A percentile compares a stretch with the other conserved stretches of the same genome.
Conservation (phyloP, 2,888 invertebrate species). For the Drosophila mimetica region DNA sequence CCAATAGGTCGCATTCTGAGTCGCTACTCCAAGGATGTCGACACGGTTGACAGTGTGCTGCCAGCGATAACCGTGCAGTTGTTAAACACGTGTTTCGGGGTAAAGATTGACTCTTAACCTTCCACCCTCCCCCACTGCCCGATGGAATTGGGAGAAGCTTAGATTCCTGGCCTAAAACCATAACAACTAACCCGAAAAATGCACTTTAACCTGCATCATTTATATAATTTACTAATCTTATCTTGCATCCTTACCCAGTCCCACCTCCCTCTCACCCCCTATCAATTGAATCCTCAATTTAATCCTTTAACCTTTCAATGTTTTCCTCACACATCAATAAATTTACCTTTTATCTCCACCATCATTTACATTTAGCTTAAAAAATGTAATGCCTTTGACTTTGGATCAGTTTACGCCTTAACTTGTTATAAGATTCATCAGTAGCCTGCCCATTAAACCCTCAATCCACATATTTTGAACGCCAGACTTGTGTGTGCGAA, state of each 20-base stretch:
- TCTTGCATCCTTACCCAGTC: background rate
- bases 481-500: slow-evolving; percentile 51
- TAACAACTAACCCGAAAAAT: slow-evolving; percentile 9
- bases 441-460: background rate
- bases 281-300: background rate
- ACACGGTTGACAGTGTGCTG: slow-evolving; percentile 86
- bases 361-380: background rate
- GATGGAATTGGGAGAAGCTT: slow-evolving; percentile 14
- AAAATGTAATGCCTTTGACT: slow-evolving; percentile 25
- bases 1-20: slow-evolving; percentile 90
- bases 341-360: background rate
- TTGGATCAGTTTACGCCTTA: slow-evolving; percentile 18
- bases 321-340: background rate
- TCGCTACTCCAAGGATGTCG: slow-evolving; percentile 88
- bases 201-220: background rate
- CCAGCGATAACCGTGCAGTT: slow-evolving; percentile 84
- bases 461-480: slow-evolving; percentile 51
- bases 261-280: too few species aligned
- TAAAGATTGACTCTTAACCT: slow-evolving; percentile 74
- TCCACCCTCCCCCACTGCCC: background rate
- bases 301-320: background rate
- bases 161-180: slow-evolving; percentile 3
- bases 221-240: background rate
- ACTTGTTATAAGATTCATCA: slow-evolving; percentile 22
- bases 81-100: slow-evolving; percentile 84